Conservation (phyloP, 2,888 invertebrate species). For the Pimpla rufipes region DNA sequence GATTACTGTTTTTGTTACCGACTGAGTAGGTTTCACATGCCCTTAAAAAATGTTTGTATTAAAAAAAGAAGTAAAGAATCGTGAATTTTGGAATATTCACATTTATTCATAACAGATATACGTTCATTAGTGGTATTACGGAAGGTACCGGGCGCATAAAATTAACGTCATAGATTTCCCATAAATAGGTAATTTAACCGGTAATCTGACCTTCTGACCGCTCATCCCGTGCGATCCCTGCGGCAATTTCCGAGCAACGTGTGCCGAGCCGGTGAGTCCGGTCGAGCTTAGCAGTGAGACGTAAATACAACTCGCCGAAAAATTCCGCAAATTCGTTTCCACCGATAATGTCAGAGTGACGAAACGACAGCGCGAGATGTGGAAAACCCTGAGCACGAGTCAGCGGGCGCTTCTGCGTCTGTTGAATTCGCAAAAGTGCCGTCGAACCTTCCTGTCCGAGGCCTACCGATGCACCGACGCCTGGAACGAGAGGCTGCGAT, state of each 20-base stretch:
- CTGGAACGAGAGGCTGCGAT: conserved; percentile 89
- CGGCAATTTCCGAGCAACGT: background rate
- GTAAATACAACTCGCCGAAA: conserved; percentile 9
- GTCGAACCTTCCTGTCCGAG: conserved; percentile 89
- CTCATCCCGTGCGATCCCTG: no score
- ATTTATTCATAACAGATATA: no score
- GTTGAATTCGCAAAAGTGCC: conserved; percentile 60
- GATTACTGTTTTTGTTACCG: no score
- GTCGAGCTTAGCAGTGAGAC: background rate
- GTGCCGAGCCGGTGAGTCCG: background rate
- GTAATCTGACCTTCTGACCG: no score
- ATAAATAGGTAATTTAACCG: background rate
- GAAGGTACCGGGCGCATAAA: no score
- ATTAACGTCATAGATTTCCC: no score
- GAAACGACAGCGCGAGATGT: conserved; percentile 60
- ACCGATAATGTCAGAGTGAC: conserved; percentile 6
- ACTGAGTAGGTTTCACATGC: no score
- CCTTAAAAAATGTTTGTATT: no score
- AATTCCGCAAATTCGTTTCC: background rate
- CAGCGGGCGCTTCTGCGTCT: conserved; percentile 66
- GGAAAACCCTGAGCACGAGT: conserved; percentile 67
- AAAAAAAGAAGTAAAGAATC: no score
- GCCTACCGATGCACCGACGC: conserved; percentile 90
- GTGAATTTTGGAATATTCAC: no score
- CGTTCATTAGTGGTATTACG: no score